Base-by-base conservation (phyloP, 2,797 vertebrate species). In the Aeoliscus strigatus region DNA sequence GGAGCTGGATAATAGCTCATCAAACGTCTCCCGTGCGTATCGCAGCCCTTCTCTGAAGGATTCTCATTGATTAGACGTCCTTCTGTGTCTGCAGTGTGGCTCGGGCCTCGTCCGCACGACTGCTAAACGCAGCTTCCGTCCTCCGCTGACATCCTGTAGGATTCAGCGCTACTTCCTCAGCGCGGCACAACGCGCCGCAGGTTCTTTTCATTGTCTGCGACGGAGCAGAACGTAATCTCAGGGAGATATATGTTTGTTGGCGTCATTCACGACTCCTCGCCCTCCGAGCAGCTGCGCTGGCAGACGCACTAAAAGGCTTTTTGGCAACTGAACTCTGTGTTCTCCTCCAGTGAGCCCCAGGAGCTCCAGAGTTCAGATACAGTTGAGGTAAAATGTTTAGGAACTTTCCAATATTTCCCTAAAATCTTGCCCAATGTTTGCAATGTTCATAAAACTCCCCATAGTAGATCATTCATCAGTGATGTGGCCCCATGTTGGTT, bases 241-340 rank as follows among this genome's bases (percentile, higher is more conserved):
- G 50, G 60, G 39, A 65, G 69, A 74, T 51, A 63, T 63, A 74
- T 77, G 55, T 66, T 71, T 37, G 36, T 54, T 77, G 74, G 55
- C 71, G 71, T 79, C 59, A 46, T 49, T 65, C 60, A 47, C 37
- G 40, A 47, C 70, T 64, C 37, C 34, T 65, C 61, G 65, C 55
- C 46, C 45, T 64, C 44, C 5, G 8, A 64, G 67, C 58, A 51
- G 45, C 56, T n/a, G 41, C 42, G 8, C 34, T 63, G 75, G 69
- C 66, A 73, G 50, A 64, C 41, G 45, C 73, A 64, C 74, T 80
- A 66, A 81, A 77, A 82, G 75, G 55, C 65, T 78, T 52, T 44
- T 68, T 81, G 80, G 79, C 75, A 80, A 73, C 80, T 71, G 74
- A 75, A 80, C n/a, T n/a, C n/a, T n/a, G n/a, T n/a, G n/a, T n/a